These are phyloP conservation scores for Ecliptopera silaceata DNA, from an alignment of 2,888 invertebrate species.

Conservation along the genomic window DNA sequence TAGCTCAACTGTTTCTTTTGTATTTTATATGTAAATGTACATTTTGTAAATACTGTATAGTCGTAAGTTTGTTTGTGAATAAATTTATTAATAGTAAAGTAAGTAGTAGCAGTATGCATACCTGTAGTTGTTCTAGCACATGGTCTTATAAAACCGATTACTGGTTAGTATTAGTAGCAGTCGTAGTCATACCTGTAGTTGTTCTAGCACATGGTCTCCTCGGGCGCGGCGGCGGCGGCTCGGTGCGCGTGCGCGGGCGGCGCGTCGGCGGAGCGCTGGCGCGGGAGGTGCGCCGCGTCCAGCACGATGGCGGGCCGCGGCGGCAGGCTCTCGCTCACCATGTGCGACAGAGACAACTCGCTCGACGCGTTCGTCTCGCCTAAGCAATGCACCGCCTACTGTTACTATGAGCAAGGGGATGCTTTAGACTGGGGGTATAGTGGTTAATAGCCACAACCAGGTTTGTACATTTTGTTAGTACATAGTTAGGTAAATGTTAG, in stretches of 20 bases:
- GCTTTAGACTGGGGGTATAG: conserved; percentile 21
- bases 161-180: no score
- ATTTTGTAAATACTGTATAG: no score
- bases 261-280: conserved; percentile 73
- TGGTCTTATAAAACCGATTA: no score
- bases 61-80: no score
- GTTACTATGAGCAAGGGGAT: conserved; percentile 16
- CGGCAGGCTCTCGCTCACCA: conserved; percentile 77
- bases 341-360: conserved; percentile 77
- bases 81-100: no score
- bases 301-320: conserved; percentile 78
- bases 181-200: conserved; percentile 10
- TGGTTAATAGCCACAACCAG: conserved; percentile 17
- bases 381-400: conserved; percentile 36
- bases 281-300: conserved; percentile 77
- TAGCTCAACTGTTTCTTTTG: no score
- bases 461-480: conserved; percentile 14
- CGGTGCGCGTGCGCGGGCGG: conserved; percentile 62
- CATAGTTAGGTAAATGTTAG: not conserved
- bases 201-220: conserved; percentile 76
- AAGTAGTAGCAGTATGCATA: no score
- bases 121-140: no score
- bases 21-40: no score
- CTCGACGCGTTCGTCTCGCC: conserved; percentile 80
- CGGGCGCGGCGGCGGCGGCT: no score